Evolutionary conservation across 2,888 invertebrate genomes (phyloP).

Genomic region (Kryphioiulus occultus): DNA sequence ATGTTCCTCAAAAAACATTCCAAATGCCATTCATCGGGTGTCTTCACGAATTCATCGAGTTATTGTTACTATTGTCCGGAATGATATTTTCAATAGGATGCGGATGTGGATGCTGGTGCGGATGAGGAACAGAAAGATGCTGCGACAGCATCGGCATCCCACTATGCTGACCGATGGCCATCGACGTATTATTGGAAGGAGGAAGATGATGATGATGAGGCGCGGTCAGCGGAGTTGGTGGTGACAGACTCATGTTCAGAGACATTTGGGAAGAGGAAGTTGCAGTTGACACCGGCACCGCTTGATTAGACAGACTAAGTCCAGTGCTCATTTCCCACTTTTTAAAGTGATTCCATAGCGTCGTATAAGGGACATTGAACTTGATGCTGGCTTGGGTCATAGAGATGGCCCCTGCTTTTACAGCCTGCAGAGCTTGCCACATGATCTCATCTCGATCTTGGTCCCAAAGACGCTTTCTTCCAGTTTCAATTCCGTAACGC

Average conservation of each 20-base stretch:
- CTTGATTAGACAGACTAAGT: not conserved
- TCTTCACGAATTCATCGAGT: slow-evolving; percentile 41
- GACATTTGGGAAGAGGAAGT: slow-evolving; percentile 31
- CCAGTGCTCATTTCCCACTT: slow-evolving; percentile 53
- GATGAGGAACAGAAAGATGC: slow-evolving; percentile 36
- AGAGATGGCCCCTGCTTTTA: slow-evolving; percentile 52
- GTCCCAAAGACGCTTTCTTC: slow-evolving; percentile 42
- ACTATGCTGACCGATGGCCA: not conserved
- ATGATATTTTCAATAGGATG: slow-evolving; percentile 43
- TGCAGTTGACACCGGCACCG: not conserved
- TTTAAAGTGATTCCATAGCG: slow-evolving; percentile 69
- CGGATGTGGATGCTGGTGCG: not conserved
- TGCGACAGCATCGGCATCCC: slow-evolving; percentile 41
- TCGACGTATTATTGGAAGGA: slow-evolving; percentile 1
- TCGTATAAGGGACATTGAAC: slow-evolving; percentile 88
- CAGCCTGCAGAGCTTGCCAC: slow-evolving; percentile 53
- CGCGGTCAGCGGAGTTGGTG: not conserved
- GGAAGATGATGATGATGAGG: slow-evolving; percentile 42
- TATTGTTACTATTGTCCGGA: slow-evolving; percentile 37
- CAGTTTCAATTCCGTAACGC: slow-evolving; percentile 82
- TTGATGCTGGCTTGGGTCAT: slow-evolving; percentile 69
- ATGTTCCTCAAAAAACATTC: not conserved
- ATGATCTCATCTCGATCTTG: slow-evolving; percentile 53
- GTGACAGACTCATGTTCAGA: not conserved
- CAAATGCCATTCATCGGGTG: not conserved